These are phyloP conservation scores for Labeo catla DNA, from an alignment of 2,113 vertebrate species.

Conservation along the genomic window DNA sequence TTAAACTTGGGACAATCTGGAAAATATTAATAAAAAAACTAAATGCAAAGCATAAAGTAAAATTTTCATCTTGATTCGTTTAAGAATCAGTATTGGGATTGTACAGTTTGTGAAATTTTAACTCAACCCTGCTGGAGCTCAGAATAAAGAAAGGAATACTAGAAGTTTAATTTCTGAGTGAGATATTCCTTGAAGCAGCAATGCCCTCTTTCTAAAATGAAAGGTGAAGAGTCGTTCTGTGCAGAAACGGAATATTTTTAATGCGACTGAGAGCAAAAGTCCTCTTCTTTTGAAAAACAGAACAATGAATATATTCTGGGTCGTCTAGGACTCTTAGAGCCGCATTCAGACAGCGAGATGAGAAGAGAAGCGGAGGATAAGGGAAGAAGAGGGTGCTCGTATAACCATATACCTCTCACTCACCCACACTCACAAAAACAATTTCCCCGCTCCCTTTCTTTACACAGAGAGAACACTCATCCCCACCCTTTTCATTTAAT, in stretches of 20 bases:
- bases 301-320: conserved; percentile 28
- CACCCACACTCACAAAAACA: conserved; percentile 31
- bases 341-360: conserved; percentile 10
- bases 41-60: neutral
- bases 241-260: neutral
- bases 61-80: too few species aligned
- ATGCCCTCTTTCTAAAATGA: neutral
- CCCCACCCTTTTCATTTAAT: conserved; percentile 46
- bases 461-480: conserved; percentile 26
- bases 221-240: neutral
- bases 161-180: neutral
- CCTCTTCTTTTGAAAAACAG: conserved; percentile 11
- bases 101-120: neutral
- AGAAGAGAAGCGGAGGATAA: conserved; percentile 1
- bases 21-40: neutral
- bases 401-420: neutral
- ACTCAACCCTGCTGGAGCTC: neutral
- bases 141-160: neutral
- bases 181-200: neutral
- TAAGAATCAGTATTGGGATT: neutral
- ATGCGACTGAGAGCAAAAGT: neutral
- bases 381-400: neutral
- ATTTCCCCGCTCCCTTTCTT: neutral
- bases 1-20: neutral
- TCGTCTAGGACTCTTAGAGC: neutral